A percentile compares a stretch with the other conserved stretches of the same genome.
Conservation (phyloP, 1,140 invertebrate species). For the Drosophila triauraria region DNA sequence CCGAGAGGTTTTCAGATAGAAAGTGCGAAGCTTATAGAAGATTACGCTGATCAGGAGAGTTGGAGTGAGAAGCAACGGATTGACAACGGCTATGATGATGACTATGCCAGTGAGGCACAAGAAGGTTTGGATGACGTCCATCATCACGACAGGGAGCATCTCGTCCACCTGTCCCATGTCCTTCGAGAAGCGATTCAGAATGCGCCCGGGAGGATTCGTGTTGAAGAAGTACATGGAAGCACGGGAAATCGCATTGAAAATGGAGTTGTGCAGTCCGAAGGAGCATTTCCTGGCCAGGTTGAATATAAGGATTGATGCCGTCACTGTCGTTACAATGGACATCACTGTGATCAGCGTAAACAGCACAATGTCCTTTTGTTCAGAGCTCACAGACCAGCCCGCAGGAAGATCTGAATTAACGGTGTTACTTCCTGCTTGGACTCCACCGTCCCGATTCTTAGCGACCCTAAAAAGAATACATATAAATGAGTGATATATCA, state of each 20-base stretch:
- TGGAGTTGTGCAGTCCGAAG: slow-evolving; percentile 90
- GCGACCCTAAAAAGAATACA: slow-evolving; percentile 85
- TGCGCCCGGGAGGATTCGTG: slow-evolving; percentile 90
- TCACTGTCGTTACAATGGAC: slow-evolving; percentile 87
- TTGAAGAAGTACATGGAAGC: slow-evolving; percentile 94
- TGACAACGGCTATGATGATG: slow-evolving; percentile 90
- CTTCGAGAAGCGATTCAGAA: slow-evolving; percentile 90
- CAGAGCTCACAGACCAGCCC: slow-evolving; percentile 54
- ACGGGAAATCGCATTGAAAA: slow-evolving; percentile 91
- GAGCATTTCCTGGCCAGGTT: slow-evolving; percentile 90
- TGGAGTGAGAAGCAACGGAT: slow-evolving; percentile 91
- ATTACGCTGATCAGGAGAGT: slow-evolving; percentile 89
- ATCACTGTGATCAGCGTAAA: slow-evolving; percentile 87
- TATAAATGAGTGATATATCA: too few species aligned
- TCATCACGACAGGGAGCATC: slow-evolving; percentile 90
- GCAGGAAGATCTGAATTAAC: slow-evolving; percentile 1
- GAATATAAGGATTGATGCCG: slow-evolving; percentile 88
- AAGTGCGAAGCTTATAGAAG: slow-evolving; percentile 91
- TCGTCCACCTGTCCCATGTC: slow-evolving; percentile 95
- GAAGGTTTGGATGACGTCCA: slow-evolving; percentile 91
- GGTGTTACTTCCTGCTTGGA: slow-evolving; percentile 10
- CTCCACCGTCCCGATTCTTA: slow-evolving; percentile 43
- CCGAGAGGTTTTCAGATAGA: slow-evolving; percentile 93
- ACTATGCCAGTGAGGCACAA: slow-evolving; percentile 91
- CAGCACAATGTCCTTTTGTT: slow-evolving; percentile 72